A percentile compares a stretch with the other conserved stretches of the same genome.
phyloP scores from a whole-genome alignment of 2,113 vertebrate species.

The Sialia sialis region DNA sequence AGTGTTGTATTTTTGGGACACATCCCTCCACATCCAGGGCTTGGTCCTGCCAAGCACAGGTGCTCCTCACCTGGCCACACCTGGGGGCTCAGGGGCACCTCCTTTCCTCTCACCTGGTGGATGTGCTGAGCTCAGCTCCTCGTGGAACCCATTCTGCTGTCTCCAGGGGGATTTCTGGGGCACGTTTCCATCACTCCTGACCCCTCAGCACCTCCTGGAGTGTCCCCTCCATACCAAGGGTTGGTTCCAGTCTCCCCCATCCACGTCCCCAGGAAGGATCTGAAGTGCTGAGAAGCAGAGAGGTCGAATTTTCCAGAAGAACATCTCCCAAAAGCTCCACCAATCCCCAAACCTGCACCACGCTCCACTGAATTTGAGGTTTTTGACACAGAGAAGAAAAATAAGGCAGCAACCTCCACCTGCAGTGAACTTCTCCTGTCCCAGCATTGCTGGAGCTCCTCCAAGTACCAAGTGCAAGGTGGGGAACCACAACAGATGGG shows the following conservation, averaged over 20 bases:
- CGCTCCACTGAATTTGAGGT: background rate
- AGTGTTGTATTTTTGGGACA: background rate
- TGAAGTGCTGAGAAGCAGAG: background rate
- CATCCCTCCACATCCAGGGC: background rate
- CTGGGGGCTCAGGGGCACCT: background rate
- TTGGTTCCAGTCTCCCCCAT: fast-evolving
- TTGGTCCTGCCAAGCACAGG: background rate
- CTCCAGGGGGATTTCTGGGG: fast-evolving
- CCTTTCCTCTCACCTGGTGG: background rate
- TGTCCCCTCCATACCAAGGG: fast-evolving
- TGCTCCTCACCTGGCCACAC: background rate
- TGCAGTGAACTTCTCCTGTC: background rate
- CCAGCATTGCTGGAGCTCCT: background rate
- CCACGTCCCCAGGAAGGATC: fast-evolving
- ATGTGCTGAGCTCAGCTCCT: background rate
- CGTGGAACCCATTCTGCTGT: fast-evolving
- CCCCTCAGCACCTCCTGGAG: background rate
- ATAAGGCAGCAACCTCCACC: conserved; percentile 53
- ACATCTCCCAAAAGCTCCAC: background rate
- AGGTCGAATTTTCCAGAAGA: background rate
- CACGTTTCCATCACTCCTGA: fast-evolving
- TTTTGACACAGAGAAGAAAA: background rate
- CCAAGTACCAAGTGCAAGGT: background rate
- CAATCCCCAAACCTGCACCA: background rate
- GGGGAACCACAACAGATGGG: background rate